phyloP scores from a whole-genome alignment of 2,113 vertebrate genomes.

The Elephantulus edwardii region DNA sequence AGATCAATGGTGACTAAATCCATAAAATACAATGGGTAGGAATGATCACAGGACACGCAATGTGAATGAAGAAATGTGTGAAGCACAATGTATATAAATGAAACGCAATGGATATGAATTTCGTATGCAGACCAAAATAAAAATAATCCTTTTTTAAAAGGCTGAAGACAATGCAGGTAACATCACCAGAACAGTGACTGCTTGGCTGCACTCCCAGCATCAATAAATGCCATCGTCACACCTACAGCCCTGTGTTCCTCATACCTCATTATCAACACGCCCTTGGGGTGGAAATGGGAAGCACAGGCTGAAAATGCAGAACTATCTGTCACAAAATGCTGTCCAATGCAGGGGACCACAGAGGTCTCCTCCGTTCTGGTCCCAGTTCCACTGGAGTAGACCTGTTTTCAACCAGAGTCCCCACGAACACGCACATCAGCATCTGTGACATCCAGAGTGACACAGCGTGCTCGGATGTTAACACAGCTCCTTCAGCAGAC shows the following conservation, averaged over 20 bases:
- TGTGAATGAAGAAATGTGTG: no score
- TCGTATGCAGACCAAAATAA: no score
- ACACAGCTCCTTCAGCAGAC: background rate
- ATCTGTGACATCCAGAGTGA: background rate
- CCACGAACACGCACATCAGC: background rate
- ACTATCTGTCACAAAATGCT: background rate
- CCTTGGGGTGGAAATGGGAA: background rate
- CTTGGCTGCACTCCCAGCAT: background rate
- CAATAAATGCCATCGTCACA: background rate
- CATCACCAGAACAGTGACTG: no score
- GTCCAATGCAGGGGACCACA: background rate
- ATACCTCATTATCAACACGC: background rate
- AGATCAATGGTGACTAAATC: no score
- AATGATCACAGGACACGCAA: no score
- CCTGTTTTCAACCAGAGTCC: background rate
- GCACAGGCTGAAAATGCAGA: background rate
- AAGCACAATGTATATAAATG: no score
- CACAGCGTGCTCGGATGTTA: background rate
- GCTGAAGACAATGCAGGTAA: background rate
- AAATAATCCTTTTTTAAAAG: no score
- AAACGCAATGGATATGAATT: no score
- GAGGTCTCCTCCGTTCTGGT: background rate
- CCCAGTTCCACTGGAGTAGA: background rate
- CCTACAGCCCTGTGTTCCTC: background rate
- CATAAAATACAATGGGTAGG: no score